Percentiles rank a stretch among this genome's conserved stretches.
Conservation (phyloP, 1,140 invertebrate species). For the Dolichoris vasculosae region DNA sequence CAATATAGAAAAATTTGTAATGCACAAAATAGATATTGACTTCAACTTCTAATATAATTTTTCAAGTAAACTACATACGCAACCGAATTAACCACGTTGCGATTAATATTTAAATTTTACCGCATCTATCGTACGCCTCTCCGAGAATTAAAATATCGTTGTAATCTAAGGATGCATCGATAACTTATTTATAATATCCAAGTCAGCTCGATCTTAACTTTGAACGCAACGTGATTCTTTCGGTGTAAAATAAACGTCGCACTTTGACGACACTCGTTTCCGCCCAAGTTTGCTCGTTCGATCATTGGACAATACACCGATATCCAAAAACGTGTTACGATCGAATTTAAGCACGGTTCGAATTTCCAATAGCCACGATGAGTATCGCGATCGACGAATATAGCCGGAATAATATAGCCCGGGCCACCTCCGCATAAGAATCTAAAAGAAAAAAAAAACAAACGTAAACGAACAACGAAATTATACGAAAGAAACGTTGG, state of each 20-base stretch:
- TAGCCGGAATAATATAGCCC: conserved; percentile 50
- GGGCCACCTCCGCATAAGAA: conserved; percentile 61
- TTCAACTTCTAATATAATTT: neutral
- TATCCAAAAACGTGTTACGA: neutral
- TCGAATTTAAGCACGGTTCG: conserved; percentile 54
- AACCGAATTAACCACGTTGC: no score
- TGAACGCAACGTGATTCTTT: neutral
- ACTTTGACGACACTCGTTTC: conserved; percentile 11
- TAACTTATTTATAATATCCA: no score
- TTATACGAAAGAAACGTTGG: neutral
- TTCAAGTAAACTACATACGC: no score
- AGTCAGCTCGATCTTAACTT: no score
- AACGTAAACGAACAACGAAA: conserved; percentile 2
- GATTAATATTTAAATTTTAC: no score
- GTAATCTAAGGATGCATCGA: no score
- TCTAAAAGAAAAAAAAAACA: conserved; percentile 15
- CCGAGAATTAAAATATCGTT: no score
- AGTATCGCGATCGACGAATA: conserved; percentile 16
- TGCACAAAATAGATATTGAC: neutral
- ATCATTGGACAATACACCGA: conserved; percentile 59
- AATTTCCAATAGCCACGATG: conserved; percentile 46
- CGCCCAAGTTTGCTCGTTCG: conserved; percentile 37
- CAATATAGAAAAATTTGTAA: neutral
- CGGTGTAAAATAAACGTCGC: neutral
- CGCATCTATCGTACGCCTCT: no score